A percentile compares a stretch with the other conserved stretches of the same genome.
Evolutionary conservation across 2,888 invertebrate genomes (phyloP).

Genomic region (Nephrotoma guestfalica): DNA sequence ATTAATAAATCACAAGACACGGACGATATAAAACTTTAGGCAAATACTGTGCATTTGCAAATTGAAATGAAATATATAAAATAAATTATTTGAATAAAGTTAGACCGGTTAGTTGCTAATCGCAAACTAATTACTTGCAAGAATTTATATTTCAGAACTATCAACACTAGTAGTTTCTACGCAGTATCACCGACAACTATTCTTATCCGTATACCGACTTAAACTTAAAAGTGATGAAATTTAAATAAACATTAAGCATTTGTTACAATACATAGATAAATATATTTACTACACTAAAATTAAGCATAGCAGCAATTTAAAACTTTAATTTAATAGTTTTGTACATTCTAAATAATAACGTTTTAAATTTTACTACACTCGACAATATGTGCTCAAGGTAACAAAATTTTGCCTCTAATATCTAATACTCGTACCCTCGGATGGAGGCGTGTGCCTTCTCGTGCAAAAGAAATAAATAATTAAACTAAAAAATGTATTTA

Average conservation of each 20-base stretch:
- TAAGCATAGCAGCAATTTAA: neutral
- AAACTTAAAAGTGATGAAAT: neutral
- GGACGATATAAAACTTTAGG: too few relatives aligned
- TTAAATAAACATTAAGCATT: neutral
- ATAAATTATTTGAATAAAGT: too few relatives aligned
- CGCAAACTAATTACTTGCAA: too few relatives aligned
- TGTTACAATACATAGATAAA: neutral
- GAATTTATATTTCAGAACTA: too few relatives aligned
- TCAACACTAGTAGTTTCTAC: too few relatives aligned
- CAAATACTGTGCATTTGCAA: too few relatives aligned
- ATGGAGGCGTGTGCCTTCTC: neutral
- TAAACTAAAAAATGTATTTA: neutral
- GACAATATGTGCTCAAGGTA: neutral
- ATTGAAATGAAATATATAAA: too few relatives aligned
- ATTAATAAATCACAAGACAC: neutral
- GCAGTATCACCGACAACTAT: too few relatives aligned
- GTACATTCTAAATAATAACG: neutral
- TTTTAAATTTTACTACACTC: neutral
- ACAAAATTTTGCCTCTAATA: neutral
- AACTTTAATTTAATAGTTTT: neutral
- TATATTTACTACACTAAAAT: neutral
- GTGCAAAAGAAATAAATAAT: neutral
- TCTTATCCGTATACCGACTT: too few relatives aligned
- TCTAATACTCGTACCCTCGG: neutral
- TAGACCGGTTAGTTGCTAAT: too few relatives aligned